Conservation (phyloP, 2,797 vertebrate species). For the Gymnothorax javanicus region DNA sequence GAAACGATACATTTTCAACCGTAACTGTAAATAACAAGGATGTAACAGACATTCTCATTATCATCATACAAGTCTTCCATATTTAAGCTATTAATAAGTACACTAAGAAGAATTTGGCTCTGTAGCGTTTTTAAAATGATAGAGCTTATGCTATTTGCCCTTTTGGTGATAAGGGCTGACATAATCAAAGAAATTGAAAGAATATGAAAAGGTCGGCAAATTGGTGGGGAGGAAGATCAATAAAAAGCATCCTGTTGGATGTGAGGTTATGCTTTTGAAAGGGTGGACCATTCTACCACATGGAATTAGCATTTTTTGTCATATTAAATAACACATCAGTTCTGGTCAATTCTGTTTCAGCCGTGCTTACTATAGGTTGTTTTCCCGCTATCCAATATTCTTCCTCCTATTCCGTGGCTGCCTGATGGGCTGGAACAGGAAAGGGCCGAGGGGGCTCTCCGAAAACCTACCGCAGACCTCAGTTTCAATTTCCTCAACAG, state of each 20-base stretch:
- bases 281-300: slow-evolving; percentile 32
- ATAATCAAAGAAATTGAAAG: slow-evolving; percentile 18
- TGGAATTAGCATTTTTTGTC: not conserved
- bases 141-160: not conserved
- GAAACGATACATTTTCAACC: not conserved
- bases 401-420: not conserved
- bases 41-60: not conserved
- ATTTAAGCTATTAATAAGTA: not conserved
- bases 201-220: not conserved
- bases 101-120: not conserved
- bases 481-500: slow-evolving; percentile 56
- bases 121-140: not conserved
- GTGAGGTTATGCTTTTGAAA: slow-evolving; percentile 50
- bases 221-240: not conserved
- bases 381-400: not conserved
- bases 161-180: not conserved
- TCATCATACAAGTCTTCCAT: not conserved
- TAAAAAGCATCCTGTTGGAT: slow-evolving; percentile 31
- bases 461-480: slow-evolving; percentile 56
- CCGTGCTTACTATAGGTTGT: not conserved
- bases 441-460: not conserved
- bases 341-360: not conserved
- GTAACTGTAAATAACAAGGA: not conserved
- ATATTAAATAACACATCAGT: not conserved
- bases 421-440: not conserved